These are phyloP conservation scores for Dryas iulia DNA, from an alignment of 1,140 invertebrate species.

Conservation along the genomic window DNA sequence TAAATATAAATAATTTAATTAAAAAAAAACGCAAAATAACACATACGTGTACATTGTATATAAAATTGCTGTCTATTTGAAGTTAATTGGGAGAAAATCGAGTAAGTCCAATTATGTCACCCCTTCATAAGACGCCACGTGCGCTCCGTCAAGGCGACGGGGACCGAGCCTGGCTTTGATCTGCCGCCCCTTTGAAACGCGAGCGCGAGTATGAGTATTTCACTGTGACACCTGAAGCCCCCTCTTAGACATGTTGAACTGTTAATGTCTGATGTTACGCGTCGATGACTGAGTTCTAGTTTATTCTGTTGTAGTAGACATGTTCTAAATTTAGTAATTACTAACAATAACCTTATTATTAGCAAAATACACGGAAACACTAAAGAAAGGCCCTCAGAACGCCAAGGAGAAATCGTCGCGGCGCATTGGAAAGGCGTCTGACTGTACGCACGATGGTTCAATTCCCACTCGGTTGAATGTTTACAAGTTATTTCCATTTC, in stretches of 20 bases:
- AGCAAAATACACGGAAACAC: too few species aligned
- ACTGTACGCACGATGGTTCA: too few species aligned
- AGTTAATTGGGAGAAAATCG: constrained; percentile 38
- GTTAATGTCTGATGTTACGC: constrained; percentile 29
- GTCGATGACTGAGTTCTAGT: constrained; percentile 13
- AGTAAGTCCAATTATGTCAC: constrained; percentile 38
- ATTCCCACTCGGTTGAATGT: too few species aligned
- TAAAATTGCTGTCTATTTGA: constrained; percentile 29
- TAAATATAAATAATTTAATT: not conserved
- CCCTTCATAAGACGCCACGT: constrained; percentile 37
- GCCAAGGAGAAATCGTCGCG: too few species aligned
- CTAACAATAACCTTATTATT: too few species aligned
- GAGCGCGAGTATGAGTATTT: constrained; percentile 30
- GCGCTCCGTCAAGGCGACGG: constrained; percentile 20
- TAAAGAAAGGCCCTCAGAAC: too few species aligned
- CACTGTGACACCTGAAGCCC: constrained; percentile 33
- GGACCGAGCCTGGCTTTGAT: constrained; percentile 28
- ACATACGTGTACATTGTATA: not conserved
- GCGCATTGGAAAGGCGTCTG: too few species aligned
- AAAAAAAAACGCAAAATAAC: not conserved
- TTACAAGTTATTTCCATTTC: too few species aligned
- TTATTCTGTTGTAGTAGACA: not conserved
- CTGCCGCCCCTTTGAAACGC: constrained; percentile 36
- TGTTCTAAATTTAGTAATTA: not conserved
- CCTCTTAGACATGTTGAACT: constrained; percentile 19